phyloP scores from a whole-genome alignment of 2,888 invertebrate species.

The Acleris holmiana region DNA sequence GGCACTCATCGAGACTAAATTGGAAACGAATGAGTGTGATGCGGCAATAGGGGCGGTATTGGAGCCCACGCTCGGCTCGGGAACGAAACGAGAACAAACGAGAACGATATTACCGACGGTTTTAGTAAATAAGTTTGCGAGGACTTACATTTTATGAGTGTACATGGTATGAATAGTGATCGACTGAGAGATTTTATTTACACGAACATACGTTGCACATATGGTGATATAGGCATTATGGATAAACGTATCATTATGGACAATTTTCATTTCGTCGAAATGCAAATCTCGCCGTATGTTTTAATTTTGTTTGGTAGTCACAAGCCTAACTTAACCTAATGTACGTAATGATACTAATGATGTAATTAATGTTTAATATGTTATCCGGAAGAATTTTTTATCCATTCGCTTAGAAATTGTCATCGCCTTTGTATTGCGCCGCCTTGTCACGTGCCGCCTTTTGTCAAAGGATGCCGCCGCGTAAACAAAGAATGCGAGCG shows the following conservation, averaged over 20 bases:
- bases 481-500: no score
- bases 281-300: no score
- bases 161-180: conserved; percentile 23
- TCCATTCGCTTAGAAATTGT: no score
- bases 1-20: conserved; percentile 73
- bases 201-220: neutral
- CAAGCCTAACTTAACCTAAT: no score
- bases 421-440: no score
- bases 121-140: conserved; percentile 47
- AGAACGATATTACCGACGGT: conserved; percentile 57
- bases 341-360: no score
- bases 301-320: no score
- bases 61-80: conserved; percentile 43
- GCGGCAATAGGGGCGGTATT: conserved; percentile 53
- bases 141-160: conserved; percentile 53
- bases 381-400: no score
- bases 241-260: neutral
- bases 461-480: no score
- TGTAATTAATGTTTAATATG: no score
- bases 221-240: neutral
- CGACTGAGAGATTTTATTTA: conserved; percentile 16
- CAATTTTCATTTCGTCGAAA: no score
- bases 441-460: no score
- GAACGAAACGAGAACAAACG: conserved; percentile 57
- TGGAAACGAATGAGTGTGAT: conserved; percentile 67